These are phyloP conservation scores for Loris lydekkerianus DNA, from an alignment of 2,797 vertebrate genomes.

Conservation along the genomic window DNA sequence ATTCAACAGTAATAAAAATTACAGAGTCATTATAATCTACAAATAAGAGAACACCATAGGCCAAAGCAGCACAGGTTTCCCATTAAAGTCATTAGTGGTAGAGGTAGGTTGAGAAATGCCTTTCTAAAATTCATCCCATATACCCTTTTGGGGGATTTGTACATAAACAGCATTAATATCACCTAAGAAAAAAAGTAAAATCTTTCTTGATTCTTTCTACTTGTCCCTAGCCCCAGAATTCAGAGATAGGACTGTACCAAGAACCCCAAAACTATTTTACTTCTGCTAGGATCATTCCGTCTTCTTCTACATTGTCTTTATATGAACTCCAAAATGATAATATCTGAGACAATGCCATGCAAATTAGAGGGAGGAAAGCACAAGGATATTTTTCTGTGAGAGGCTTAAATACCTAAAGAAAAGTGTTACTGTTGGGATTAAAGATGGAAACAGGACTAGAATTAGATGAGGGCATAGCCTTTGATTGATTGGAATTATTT, in stretches of 20 bases:
- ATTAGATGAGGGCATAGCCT: not conserved
- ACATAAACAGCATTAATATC: not conserved
- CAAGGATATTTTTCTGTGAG: not conserved
- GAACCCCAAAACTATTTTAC: not conserved
- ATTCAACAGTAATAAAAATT: not conserved
- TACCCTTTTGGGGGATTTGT: not conserved
- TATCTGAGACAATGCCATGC: not conserved
- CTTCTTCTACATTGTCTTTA: not conserved
- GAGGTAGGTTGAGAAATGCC: not conserved
- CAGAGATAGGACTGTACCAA: not conserved
- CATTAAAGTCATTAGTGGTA: not conserved
- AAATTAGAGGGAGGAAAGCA: not conserved
- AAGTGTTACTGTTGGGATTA: not conserved
- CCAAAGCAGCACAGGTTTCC: not conserved
- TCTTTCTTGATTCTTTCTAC: not conserved
- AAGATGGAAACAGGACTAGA: not conserved
- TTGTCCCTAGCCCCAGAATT: not conserved
- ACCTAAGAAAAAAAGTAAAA: not conserved
- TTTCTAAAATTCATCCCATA: not conserved
- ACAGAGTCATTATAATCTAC: not conserved
- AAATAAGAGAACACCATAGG: not conserved
- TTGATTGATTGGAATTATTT: not conserved
- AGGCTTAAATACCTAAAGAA: not conserved
- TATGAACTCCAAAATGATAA: not conserved
- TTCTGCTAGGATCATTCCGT: not conserved